Evolutionary conservation across 2,888 invertebrate species (phyloP).

Genomic region (Merodon equestris): DNA sequence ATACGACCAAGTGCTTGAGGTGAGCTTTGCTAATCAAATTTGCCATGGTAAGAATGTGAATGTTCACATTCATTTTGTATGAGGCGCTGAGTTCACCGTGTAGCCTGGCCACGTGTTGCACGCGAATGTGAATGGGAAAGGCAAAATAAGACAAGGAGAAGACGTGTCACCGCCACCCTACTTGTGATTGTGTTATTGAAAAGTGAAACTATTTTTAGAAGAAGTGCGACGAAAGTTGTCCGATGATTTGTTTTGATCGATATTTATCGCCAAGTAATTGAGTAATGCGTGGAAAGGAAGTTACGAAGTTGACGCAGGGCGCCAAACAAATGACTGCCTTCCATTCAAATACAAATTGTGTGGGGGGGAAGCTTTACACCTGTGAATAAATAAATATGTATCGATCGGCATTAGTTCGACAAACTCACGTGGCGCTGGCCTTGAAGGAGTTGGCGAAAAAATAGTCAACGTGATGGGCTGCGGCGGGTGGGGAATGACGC

Average conservation of each 20-base stretch:
- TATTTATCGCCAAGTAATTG: background rate
- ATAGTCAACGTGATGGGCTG: constrained; percentile 20
- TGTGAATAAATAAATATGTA: no score
- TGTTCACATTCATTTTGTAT: constrained; percentile 3
- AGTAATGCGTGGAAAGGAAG: background rate
- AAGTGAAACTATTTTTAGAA: constrained; percentile 40
- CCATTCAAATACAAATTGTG: no score
- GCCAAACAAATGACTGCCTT: no score
- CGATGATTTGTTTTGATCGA: background rate
- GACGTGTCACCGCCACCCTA: background rate
- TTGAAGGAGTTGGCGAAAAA: background rate
- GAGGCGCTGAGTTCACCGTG: constrained; percentile 14
- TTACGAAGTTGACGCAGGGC: no score
- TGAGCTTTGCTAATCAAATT: constrained; percentile 46
- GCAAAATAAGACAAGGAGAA: constrained; percentile 10
- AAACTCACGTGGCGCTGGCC: no score
- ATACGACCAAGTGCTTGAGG: background rate
- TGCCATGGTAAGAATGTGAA: constrained; percentile 21
- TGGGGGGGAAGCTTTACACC: no score
- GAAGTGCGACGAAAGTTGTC: background rate
- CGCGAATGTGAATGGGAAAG: background rate
- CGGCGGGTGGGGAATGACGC: background rate
- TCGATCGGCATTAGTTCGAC: no score
- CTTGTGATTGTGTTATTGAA: constrained; percentile 9
- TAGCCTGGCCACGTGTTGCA: constrained; percentile 36